Evolutionary conservation across 1,140 invertebrate genomes (phyloP), one percentile per base, ranked within the genome.

Genomic region (Doryteuthis pealeii): DNA sequence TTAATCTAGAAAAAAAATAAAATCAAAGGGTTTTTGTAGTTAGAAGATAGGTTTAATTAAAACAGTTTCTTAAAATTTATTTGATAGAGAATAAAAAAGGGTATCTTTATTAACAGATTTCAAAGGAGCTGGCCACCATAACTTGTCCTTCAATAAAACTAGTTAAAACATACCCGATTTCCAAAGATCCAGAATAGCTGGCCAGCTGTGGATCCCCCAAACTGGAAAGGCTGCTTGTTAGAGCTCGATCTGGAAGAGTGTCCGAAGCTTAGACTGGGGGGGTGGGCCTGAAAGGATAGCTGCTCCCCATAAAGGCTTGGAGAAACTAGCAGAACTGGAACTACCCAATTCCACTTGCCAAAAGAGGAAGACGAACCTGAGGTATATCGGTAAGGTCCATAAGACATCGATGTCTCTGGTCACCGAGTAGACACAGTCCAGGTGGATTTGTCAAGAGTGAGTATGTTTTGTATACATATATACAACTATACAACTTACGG

Each of bases 211-310:
- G 72, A 70, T 66, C 75, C 18, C 78, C 77, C 45, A 82, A 71
- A 76, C 81, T 81, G 18, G 81, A 80, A 31, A 84, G 70, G 54
- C 81, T 83, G 43, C 77, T 81, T 31, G 81, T n/a, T 81, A 1
- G 81, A 82, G 28, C 81, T 79, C 32, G 82, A 76, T 30, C 82
- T 28, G 15, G 82, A 82, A 71, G 77, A 79, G 70, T 82, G 82
- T 1, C 76, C 78, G 81, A 81, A 18, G 79, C 79, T n/a, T 22
- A 80, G 74, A 32, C 79, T 78, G 26, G 82, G 82, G 45, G n/a
- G n/a, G n/a, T n/a, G n/a, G n/a, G n/a, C n/a, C 77, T 76, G 28
- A 72, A 74, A 14, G 75, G 72, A 73, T 75, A 77, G 58, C 71
- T 78, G 58, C 73, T 74, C n/a, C 58, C 67, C 72, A 69, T 62